Evolutionary conservation across 1,140 invertebrate genomes (phyloP).

Genomic region (Drosophila watanabei): DNA sequence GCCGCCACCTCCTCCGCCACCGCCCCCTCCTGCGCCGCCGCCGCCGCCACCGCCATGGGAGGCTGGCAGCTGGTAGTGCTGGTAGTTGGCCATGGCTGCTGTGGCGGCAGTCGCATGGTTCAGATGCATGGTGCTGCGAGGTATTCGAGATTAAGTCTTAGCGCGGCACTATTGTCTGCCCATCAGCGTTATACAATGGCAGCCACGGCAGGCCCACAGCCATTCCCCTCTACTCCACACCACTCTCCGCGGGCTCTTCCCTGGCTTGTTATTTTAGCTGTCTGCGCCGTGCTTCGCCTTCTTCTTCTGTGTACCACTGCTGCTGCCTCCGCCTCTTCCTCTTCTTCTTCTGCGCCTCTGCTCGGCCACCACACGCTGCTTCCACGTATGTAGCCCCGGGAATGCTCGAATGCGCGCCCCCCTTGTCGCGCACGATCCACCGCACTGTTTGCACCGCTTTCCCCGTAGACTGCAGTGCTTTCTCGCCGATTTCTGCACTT

Average conservation of each 20-base stretch:
- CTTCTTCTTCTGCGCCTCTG: conserved; percentile 43
- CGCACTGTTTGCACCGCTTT: conserved; percentile 64
- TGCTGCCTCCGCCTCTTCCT: conserved; percentile 33
- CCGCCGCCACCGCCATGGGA: conserved; percentile 66
- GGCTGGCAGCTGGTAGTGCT: conserved; percentile 76
- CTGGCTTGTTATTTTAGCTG: conserved; percentile 78
- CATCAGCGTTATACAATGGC: conserved; percentile 75
- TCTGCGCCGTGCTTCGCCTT: conserved; percentile 58
- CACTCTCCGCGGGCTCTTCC: conserved; percentile 31
- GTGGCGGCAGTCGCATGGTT: conserved; percentile 82
- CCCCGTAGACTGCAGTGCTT: conserved; percentile 39
- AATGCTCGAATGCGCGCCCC: conserved; percentile 19
- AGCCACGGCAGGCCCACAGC: conserved; percentile 52
- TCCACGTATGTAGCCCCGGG: conserved; percentile 62
- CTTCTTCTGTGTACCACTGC: conserved; percentile 59
- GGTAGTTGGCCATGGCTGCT: conserved; percentile 82
- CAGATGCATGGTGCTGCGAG: conserved; percentile 79
- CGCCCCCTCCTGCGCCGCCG: conserved; percentile 33
- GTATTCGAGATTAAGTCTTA: conserved; percentile 66
- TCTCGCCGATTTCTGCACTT: conserved; percentile 62
- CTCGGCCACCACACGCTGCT: conserved; percentile 63
- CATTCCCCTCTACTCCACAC: conserved; percentile 53
- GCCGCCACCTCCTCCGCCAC: conserved; percentile 22
- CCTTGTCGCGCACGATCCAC: conserved; percentile 54
- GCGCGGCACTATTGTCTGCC: conserved; percentile 68